Evolutionary conservation across 2,113 vertebrate species (phyloP).

Genomic region (Pao palembangensis): DNA sequence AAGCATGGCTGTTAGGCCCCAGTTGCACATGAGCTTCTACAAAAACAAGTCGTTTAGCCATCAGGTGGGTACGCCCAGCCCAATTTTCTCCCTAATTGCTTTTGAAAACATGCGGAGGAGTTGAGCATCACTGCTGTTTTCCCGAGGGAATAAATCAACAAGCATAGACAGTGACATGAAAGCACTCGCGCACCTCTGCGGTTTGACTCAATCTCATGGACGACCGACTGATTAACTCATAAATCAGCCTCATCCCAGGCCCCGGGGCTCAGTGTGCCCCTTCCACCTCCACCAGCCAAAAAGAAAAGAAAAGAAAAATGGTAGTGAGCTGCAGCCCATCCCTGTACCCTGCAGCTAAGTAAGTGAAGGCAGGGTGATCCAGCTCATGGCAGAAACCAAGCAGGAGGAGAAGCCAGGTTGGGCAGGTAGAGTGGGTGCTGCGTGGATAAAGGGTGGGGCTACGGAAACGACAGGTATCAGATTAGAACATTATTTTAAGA

Average conservation of each 20-base stretch:
- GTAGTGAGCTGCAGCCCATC: conserved; percentile 70
- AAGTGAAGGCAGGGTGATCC: conserved; percentile 67
- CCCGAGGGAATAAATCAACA: conserved; percentile 67
- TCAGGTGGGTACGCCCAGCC: conserved; percentile 54
- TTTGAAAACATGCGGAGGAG: conserved; percentile 67
- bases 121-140: conserved; percentile 64
- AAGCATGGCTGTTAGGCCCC: conserved; percentile 4
- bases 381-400: conserved; percentile 62
- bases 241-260: conserved; percentile 72
- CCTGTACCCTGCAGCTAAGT: conserved; percentile 70
- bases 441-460: conserved; percentile 45
- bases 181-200: conserved; percentile 66
- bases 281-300: conserved; percentile 28
- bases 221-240: conserved; percentile 74
- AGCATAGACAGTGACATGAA: conserved; percentile 65
- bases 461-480: conserved; percentile 45
- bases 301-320: conserved; percentile 30
- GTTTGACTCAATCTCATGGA: conserved; percentile 67
- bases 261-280: conserved; percentile 48
- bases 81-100: conserved; percentile 65
- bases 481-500: conserved; percentile 44
- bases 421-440: conserved; percentile 54
- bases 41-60: conserved; percentile 36
- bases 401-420: conserved; percentile 65
- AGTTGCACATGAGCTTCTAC: conserved; percentile 12